Evolutionary conservation across 2,797 vertebrate species (phyloP), one percentile per base, ranked within the genome.

Genomic region (Crenuchus spilurus): DNA sequence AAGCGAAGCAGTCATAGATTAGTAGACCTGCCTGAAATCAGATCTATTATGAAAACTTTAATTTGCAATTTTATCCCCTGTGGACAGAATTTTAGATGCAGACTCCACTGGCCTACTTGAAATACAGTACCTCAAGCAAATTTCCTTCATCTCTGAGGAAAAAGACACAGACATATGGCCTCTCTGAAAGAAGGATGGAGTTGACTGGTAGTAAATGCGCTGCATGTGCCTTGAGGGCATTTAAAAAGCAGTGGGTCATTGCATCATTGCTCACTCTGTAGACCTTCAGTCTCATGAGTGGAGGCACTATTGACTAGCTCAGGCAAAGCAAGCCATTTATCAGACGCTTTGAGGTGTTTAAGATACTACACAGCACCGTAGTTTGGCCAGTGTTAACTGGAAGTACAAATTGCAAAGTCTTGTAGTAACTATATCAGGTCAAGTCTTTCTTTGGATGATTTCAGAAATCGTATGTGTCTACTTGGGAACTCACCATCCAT

Each of bases 241-340:
- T 48, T 54, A 35, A 35, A 24, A 58, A 33, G 49, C 49, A 44
- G 37, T 44, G 22, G 61, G 35, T 6, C 10, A 7, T 65, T 46
- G 7, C 14, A 30, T 41, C 2, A 16, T 58, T 28, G 3, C 41
- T 66, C 52, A 57, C 28, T 30, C 14, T 42, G 37, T 8, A 39
- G 48, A 54, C 61, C 63, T 51, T 39, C 30, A 65, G 18, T 67
- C 33, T 60, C 28, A 67, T 22, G n/a, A 60, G 42, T 22, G n/a
- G 22, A 31, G 58, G 26, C 14, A 20, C 6, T 72, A 42, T 51
- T 65, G 62, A 31, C 31, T 52, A 33, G 1, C 37, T 42, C 8
- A 30, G 33, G 14, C 24, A 68, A 62, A 48, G 26, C 35, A 69
- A 69, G 30, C 18, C 9, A 62, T 62, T 54, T 9, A 52, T 69